Conservation (phyloP, 2,113 vertebrate species). For the Ceyx margarethae region DNA sequence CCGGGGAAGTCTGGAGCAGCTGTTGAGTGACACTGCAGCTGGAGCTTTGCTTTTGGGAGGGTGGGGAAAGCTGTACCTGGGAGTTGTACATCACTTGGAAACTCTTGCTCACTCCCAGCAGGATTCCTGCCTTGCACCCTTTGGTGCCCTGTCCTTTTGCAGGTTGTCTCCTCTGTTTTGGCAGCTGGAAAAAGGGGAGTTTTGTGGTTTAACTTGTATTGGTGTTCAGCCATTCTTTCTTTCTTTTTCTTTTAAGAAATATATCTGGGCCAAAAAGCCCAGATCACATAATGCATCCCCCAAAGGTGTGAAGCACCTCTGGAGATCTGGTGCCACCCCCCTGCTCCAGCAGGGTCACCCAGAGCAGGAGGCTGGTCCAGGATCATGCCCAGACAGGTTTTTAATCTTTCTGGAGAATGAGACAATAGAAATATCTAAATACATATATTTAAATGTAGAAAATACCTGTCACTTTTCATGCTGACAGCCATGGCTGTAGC, state of each 20-base stretch:
- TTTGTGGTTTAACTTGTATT: neutral
- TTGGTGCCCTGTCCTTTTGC: neutral
- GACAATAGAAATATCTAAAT: neutral
- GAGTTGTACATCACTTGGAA: neutral
- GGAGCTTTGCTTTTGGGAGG: neutral
- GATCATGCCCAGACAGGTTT: neutral
- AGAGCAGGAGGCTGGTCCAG: neutral
- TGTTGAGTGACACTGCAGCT: constrained; percentile 8
- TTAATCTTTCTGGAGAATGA: neutral
- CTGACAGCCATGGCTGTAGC: neutral
- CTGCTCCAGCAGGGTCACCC: neutral
- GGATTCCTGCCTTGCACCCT: neutral
- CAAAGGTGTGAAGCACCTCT: neutral
- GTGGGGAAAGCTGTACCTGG: neutral
- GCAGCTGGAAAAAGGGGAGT: neutral
- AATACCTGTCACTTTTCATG: neutral
- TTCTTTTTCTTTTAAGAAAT: neutral
- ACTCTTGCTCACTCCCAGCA: neutral
- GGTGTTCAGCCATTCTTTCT: neutral
- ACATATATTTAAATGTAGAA: neutral
- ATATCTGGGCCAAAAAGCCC: neutral
- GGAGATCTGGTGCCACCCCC: neutral
- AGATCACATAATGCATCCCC: neutral
- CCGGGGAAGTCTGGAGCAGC: neutral
- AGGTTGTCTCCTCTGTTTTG: neutral